Base-by-base conservation (phyloP, 2,113 vertebrate genomes). In the Hoplias malabaricus region DNA sequence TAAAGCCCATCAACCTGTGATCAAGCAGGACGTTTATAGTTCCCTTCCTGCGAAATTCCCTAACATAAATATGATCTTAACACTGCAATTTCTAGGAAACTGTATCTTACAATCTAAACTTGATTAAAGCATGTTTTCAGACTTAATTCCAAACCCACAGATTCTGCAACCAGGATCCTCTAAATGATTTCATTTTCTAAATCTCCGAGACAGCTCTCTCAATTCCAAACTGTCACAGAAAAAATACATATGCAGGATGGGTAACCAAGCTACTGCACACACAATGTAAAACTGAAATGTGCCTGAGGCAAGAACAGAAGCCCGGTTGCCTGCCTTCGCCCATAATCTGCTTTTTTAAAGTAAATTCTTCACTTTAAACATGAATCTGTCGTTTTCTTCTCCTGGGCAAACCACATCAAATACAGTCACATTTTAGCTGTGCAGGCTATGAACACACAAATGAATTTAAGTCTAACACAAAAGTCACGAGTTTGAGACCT, bases 401-500 rank as follows among this genome's bases (percentile, higher is more conserved):
- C 31, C 27, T 27, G 16, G 16, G 59, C 31, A 62, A 62, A 62
- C 25, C 11, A 50, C 34, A 48, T 2, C n/a, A 27, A 1, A 5
- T 27, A 2, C 27, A 31, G 13, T 31, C 4, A 16, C 12, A 5
- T 19, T 61, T 14, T 61, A 61, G 14, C 13, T 14, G 13, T 29
- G 5, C 10, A 59, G 43, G 4, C 43, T 21, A 16, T n/a, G 2
- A n/a, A 21, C 6, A 31, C n/a, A 67, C 25, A 31, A 16, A 50
- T 19, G 33, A 48, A 8, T 8, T n/a, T 38, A 34, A 27, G 19
- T 4, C 11, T 43, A 31, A n/a, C 56, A 50, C 21, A 21, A 25
- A 75, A 63, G 57, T 54, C 53, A 40, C 2, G 21, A 23, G 27
- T 53, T 80, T 70, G 70, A 43, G 14, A 71, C 21, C 50, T 80